Evolutionary conservation across 2,888 invertebrate genomes (phyloP), one percentile per base, ranked within the genome.

Genomic region (Eupeodes luniger): DNA sequence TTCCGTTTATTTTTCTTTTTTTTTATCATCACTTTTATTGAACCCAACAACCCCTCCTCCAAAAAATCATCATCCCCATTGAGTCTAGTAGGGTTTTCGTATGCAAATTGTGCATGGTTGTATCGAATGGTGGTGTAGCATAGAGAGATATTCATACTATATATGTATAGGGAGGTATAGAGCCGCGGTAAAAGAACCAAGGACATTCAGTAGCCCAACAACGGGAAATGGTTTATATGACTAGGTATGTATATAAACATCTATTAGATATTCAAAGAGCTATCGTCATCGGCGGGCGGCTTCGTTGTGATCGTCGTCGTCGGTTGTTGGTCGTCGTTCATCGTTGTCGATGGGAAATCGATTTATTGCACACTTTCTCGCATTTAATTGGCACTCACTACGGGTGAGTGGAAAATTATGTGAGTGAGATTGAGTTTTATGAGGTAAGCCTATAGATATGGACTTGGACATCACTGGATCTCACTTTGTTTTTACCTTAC

Each of bases 401-500:
- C 88, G 88, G 88, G 85, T 88, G 88, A 88, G 88, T 88, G 88
- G 69, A 88, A 85, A 88, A 85, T 88, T 88, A 88, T 88, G 88
- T 85, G 88, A 88, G 85, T 85, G 85, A 85, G 88, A 85, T 88
- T 88, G 88, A 88, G 88, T 88, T 88, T 88, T 88, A 88, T 78
- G 88, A 85, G 81, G 81, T 85, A 85, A 88, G 88, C 75, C 88
- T 79, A 83, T 74, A 76, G 59, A 34, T 76, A 79, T 64, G 62
- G 47, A 11, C 49, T 34, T 47, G 74, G 77, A 55, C 55, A 79
- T 9, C 67, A 57, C n/a, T 34, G 74, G 47, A 19, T 55, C 44
- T 70, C 55, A 10, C 34, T 10, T 14, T 16, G 7, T 4, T 49
- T 7, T 19, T 49, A 27, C 9, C 5, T 44, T 40, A 27, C 57